These are phyloP conservation scores for Spilogale gracilis DNA, from an alignment of 2,113 vertebrate species.

Conservation along the genomic window DNA sequence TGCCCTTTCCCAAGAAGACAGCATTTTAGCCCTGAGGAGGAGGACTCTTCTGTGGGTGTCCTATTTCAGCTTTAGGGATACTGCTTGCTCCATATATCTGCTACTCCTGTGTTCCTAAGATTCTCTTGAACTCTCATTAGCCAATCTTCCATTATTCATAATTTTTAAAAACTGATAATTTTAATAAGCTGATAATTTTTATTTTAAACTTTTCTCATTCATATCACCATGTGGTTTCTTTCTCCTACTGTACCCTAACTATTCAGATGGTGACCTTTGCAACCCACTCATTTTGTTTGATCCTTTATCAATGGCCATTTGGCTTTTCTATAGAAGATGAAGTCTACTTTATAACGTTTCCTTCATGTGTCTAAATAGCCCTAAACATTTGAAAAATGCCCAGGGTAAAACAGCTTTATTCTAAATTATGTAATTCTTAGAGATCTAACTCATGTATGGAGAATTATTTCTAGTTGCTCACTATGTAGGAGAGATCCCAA, in stretches of 20 bases:
- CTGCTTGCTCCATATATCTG: neutral
- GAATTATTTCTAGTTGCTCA: neutral
- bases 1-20: neutral
- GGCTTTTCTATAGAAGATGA: neutral
- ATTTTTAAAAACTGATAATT: no score
- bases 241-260: neutral
- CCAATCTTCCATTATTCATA: neutral
- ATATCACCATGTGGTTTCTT: neutral
- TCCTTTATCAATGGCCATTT: neutral
- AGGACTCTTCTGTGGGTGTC: neutral
- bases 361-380: neutral
- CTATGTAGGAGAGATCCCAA: neutral
- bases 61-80: neutral
- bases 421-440: neutral
- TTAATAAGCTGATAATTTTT: neutral
- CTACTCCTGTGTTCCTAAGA: neutral
- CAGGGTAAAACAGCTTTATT: neutral
- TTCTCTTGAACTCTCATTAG: neutral
- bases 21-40: neutral
- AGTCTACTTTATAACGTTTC: neutral
- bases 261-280: neutral
- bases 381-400: neutral
- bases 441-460: neutral
- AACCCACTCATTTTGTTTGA: neutral
- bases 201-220: neutral